phyloP scores from a whole-genome alignment of 1,140 invertebrate species.

The Linepithema humile region DNA sequence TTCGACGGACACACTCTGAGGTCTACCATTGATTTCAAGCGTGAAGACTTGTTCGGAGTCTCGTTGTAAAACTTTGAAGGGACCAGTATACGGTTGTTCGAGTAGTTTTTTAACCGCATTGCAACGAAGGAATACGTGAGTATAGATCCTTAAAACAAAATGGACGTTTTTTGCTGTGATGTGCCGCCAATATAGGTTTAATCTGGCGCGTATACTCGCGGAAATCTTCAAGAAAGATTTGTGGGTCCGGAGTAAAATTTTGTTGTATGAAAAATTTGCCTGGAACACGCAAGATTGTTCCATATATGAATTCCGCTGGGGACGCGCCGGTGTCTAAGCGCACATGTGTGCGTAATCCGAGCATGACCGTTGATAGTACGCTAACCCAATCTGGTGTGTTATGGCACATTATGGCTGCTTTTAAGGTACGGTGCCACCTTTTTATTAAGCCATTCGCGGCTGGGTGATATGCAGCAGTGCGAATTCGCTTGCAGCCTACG shows the following conservation, averaged over 20 bases:
- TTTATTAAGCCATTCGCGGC: too few species aligned
- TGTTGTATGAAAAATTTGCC: slow-evolving; percentile 13
- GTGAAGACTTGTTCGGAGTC: background rate
- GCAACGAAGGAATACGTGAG: background rate
- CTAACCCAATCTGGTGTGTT: background rate
- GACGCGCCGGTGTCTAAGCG: background rate
- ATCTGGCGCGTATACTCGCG: background rate
- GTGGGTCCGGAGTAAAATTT: background rate
- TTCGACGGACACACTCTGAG: too few species aligned
- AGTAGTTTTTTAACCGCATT: background rate
- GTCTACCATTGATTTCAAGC: background rate
- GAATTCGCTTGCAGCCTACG: too few species aligned
- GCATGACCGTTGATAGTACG: background rate
- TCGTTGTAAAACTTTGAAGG: background rate
- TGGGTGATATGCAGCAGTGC: too few species aligned
- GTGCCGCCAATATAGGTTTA: background rate
- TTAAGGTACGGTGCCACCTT: slow-evolving; percentile 17
- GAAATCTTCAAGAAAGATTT: background rate
- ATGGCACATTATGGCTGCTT: slow-evolving; percentile 9
- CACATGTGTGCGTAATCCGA: background rate
- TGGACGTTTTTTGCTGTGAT: background rate
- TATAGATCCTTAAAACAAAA: background rate
- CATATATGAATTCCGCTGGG: background rate
- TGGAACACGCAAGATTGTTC: background rate
- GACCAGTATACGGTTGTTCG: background rate